Percentiles rank a stretch among this genome's conserved stretches.
phyloP scores from a whole-genome alignment of 2,888 invertebrate species.

The Xestoiulus laeticollis region DNA sequence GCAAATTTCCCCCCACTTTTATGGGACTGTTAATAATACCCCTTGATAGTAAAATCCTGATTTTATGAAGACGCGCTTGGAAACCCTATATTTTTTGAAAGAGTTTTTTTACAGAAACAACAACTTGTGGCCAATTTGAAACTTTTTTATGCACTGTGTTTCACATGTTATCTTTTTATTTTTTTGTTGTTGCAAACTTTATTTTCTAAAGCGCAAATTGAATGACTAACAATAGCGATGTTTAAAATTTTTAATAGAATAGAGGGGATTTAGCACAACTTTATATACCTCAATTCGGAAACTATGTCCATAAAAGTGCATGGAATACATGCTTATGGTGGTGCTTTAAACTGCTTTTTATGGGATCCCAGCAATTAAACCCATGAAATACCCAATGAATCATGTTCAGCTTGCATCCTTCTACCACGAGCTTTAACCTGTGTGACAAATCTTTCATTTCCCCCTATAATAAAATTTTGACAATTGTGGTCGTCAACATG shows the following conservation, averaged over 20 bases:
- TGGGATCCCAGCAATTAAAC: not conserved
- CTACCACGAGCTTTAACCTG: not conserved
- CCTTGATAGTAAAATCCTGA: not conserved
- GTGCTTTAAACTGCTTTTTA: conserved; percentile 15
- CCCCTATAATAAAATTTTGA: conserved; percentile 12
- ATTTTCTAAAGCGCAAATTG: not conserved
- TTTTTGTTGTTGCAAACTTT: not conserved
- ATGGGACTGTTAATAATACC: conserved; percentile 13
- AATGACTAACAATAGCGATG: not conserved
- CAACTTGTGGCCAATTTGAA: not conserved
- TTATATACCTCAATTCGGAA: not conserved
- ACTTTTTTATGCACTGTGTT: not conserved
- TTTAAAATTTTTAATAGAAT: not conserved
- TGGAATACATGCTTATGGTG: not conserved
- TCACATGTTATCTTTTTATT: too few relatives aligned
- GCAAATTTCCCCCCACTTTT: not conserved
- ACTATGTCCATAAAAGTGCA: not conserved
- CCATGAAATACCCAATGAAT: not conserved
- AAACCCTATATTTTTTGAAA: not conserved
- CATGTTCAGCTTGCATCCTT: not conserved
- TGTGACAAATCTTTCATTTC: not conserved
- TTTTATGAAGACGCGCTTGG: not conserved
- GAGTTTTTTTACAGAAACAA: not conserved
- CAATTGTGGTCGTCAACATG: conserved; percentile 18
- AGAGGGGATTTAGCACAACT: not conserved